Conservation (phyloP, 2,888 invertebrate genomes). For the Plebejus argus region DNA sequence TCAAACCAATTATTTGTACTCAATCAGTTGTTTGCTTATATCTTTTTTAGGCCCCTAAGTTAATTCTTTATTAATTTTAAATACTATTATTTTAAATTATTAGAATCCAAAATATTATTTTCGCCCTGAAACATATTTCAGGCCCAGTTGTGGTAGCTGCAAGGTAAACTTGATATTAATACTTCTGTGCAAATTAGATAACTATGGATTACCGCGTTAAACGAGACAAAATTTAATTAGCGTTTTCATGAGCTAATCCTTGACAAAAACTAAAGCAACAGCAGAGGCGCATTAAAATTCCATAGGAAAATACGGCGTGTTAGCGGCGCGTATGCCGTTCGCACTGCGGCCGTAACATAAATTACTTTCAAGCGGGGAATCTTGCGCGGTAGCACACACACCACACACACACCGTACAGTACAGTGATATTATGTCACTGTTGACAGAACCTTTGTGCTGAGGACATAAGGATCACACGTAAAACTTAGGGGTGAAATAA, state of each 20-base stretch:
- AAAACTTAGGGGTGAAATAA: too few relatives aligned
- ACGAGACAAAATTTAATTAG: neutral
- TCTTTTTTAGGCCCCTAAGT: too few relatives aligned
- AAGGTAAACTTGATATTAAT: neutral
- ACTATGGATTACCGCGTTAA: neutral
- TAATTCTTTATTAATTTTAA: too few relatives aligned
- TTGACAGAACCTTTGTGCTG: too few relatives aligned
- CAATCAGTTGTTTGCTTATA: too few relatives aligned
- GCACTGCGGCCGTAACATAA: conserved; percentile 24
- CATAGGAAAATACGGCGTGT: neutral
- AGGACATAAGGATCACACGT: too few relatives aligned
- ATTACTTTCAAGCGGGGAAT: conserved; percentile 15
- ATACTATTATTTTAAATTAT: too few relatives aligned
- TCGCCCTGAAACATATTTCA: neutral
- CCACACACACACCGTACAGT: too few relatives aligned
- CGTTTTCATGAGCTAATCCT: neutral
- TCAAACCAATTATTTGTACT: too few relatives aligned
- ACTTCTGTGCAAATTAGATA: neutral
- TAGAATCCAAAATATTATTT: neutral
- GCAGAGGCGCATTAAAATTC: conserved; percentile 19
- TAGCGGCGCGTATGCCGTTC: neutral
- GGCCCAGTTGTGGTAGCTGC: neutral
- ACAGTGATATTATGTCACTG: too few relatives aligned
- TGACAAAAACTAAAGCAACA: neutral
- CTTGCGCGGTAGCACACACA: neutral